Evolutionary conservation across 1,140 invertebrate species (phyloP).

Genomic region (Heliconius hewitsoni): DNA sequence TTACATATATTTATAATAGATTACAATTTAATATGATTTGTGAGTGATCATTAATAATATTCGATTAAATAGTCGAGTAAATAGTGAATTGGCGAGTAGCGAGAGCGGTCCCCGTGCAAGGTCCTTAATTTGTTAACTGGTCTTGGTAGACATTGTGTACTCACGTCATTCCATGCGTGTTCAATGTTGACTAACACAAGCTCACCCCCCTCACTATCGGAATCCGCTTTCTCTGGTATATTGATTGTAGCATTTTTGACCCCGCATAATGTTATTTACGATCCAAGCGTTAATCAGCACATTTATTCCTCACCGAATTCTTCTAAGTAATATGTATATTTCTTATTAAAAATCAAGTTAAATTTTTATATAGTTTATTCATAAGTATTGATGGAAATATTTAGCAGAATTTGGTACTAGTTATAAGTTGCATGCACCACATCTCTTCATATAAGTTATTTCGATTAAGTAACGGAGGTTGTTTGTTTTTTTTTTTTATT

Average conservation of each 20-base stretch:
- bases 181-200: conserved; percentile 73
- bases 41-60: background rate
- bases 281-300: conserved; percentile 67
- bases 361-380: background rate
- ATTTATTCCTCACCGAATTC: conserved; percentile 50
- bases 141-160: conserved; percentile 71
- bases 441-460: conserved; percentile 51
- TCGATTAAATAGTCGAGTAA: background rate
- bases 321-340: conserved; percentile 48
- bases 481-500: conserved; percentile 31
- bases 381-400: conserved; percentile 18
- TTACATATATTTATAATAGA: background rate
- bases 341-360: background rate
- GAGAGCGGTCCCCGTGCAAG: background rate
- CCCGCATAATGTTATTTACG: conserved; percentile 69
- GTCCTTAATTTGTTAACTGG: conserved; percentile 59
- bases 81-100: background rate
- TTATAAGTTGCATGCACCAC: conserved; percentile 56
- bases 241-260: conserved; percentile 68
- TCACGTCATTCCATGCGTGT: conserved; percentile 72
- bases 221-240: conserved; percentile 70
- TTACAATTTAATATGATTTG: background rate
- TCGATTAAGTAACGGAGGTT: conserved; percentile 44
- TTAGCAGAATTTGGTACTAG: conserved; percentile 53
- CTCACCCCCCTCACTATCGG: conserved; percentile 63